Evolutionary conservation across 2,888 invertebrate genomes (phyloP).

Genomic region (Podotricha telesiphe): DNA sequence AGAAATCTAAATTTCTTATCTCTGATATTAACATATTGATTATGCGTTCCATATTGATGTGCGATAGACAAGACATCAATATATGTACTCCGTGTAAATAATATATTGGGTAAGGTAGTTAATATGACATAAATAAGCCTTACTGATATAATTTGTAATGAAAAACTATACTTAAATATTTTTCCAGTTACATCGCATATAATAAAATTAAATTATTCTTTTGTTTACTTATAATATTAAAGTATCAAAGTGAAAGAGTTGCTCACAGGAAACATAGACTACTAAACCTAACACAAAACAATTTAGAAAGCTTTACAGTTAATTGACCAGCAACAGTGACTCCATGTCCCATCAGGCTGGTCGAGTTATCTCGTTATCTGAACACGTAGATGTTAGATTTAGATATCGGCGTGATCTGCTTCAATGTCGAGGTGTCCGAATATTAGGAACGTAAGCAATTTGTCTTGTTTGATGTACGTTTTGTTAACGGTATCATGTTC

Average conservation of each 20-base stretch:
- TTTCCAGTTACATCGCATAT: background rate
- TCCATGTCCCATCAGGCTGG: conserved; percentile 64
- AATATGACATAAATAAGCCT: conserved; percentile 4
- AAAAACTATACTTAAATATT: background rate
- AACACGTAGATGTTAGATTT: conserved; percentile 65
- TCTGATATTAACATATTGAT: conserved; percentile 80
- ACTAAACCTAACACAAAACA: conserved; percentile 22
- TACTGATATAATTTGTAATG: background rate
- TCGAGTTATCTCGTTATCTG: conserved; percentile 77
- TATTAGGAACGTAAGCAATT: conserved; percentile 82
- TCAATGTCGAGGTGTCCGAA: conserved; percentile 74
- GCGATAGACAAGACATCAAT: conserved; percentile 59
- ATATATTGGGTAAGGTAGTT: conserved; percentile 8
- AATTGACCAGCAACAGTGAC: conserved; percentile 39
- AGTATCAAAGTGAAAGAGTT: background rate
- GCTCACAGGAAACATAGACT: background rate
- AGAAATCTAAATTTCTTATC: conserved; percentile 76
- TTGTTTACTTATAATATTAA: background rate
- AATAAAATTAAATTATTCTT: background rate
- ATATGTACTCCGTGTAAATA: conserved; percentile 11
- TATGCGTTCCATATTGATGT: conserved; percentile 75
- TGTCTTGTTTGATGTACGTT: conserved; percentile 78
- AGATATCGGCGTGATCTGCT: conserved; percentile 69
- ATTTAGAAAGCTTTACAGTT: conserved; percentile 42
- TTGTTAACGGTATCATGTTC: conserved; percentile 67